These are phyloP conservation scores for Galaxea fascicularis DNA, from an alignment of 92 coral and sea anemone species.

Conservation along the genomic window DNA sequence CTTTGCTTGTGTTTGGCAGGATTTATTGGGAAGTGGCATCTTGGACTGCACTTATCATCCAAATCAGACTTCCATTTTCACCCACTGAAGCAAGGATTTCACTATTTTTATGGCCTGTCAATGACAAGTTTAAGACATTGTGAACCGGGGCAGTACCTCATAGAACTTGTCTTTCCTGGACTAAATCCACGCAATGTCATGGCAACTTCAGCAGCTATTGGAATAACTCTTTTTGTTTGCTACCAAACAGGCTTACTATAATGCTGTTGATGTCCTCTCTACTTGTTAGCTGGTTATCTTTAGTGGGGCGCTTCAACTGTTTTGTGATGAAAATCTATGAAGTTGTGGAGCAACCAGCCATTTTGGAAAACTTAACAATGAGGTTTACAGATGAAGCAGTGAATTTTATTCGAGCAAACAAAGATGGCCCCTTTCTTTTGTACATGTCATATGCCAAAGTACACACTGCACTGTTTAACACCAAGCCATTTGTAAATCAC, in stretches of 20 bases:
- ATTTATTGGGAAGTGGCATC: constrained; percentile 93
- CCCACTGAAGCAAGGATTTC: constrained; percentile 87
- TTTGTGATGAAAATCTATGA: constrained; percentile 79
- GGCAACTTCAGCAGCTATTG: constrained; percentile 35
- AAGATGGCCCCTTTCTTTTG: constrained; percentile 77
- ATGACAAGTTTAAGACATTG: constrained; percentile 71
- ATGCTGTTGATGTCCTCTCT: not conserved
- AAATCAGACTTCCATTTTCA: constrained; percentile 73
- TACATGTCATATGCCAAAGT: constrained; percentile 89
- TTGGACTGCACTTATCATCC: constrained; percentile 75
- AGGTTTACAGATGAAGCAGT: constrained; percentile 85
- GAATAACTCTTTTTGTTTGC: constrained; percentile 43
- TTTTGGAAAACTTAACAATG: constrained; percentile 80
- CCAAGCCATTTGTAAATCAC: constrained; percentile 74
- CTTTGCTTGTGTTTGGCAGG: constrained; percentile 41
- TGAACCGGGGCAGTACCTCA: constrained; percentile 52
- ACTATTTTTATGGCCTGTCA: constrained; percentile 83
- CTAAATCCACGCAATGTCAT: constrained; percentile 35
- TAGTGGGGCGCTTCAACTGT: constrained; percentile 32
- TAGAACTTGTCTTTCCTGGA: constrained; percentile 59
- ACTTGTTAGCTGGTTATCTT: not conserved
- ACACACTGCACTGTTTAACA: constrained; percentile 79
- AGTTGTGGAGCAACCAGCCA: constrained; percentile 86
- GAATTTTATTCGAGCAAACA: constrained; percentile 67
- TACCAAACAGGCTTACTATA: constrained; percentile 31